Evolutionary conservation across 2,888 invertebrate species (phyloP).

Genomic region (Onthophagus sagittarius): DNA sequence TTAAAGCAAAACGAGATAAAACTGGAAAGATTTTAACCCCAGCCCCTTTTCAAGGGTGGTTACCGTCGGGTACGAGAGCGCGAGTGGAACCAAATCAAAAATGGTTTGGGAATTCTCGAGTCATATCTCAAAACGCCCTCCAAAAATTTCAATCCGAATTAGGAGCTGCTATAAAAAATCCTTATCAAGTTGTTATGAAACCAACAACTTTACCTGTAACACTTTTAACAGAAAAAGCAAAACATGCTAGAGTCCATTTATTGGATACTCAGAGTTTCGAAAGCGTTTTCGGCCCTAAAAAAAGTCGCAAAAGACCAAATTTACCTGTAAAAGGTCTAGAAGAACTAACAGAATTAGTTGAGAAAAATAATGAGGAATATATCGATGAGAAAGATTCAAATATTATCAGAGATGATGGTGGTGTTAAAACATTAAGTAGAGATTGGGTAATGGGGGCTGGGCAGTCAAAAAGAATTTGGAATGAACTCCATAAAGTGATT

Average conservation of each 20-base stretch:
- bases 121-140: constrained; percentile 86
- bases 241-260: constrained; percentile 88
- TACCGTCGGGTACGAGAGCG: constrained; percentile 85
- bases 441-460: constrained; percentile 96
- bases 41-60: constrained; percentile 84
- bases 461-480: constrained; percentile 97
- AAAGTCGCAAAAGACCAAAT: constrained; percentile 86
- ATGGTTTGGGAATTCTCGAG: constrained; percentile 99
- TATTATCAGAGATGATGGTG: constrained; percentile 74
- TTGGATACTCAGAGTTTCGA: constrained; percentile 94
- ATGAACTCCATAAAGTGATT: constrained; percentile 97
- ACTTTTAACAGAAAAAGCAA: constrained; percentile 85
- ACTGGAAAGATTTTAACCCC: constrained; percentile 87
- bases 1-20: constrained; percentile 89
- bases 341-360: constrained; percentile 70
- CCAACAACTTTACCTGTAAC: constrained; percentile 93
- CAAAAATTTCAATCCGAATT: constrained; percentile 93
- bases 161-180: constrained; percentile 90
- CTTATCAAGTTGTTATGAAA: constrained; percentile 96
- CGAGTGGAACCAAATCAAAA: constrained; percentile 96
- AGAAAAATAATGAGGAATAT: constrained; percentile 71
- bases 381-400: constrained; percentile 79
- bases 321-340: constrained; percentile 71
- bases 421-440: constrained; percentile 73
- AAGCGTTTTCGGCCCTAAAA: constrained; percentile 93